Evolutionary conservation across 1,140 invertebrate genomes (phyloP), one percentile per base, ranked within the genome.

Genomic region (Stegodyphus dumicola): DNA sequence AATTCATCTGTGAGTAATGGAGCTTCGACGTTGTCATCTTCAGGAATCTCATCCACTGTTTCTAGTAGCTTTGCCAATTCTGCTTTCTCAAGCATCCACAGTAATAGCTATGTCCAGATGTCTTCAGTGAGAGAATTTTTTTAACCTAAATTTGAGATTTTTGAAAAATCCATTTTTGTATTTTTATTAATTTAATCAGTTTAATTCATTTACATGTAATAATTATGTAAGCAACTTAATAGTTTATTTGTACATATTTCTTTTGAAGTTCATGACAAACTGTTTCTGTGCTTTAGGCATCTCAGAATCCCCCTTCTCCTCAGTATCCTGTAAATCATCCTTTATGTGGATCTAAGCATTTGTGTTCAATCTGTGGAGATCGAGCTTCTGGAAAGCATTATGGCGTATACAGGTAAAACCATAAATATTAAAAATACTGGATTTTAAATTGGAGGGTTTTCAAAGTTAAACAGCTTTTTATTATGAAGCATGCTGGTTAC

Each of bases 311-410:
- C 6, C 76, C 84, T 33, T 86, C 84, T 73, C 84, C 84, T 48
- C 85, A 86, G 70, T 98, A 97, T 91, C 96, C 97, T 52, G 96
- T 96, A 10, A 98, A 97, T 91, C 96, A 98, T 92, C 97, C 97
- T 6, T 91, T 98, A 56, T 96, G 95, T 89, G 95, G 95, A 70
- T 97, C 96, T 52, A 98, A 98, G 90, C 97, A 98, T 91, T 92
- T 98, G 18, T 98, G 97, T 89, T 96, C 96, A 56, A 98, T 98
- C 89, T 98, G 97, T 91, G 97, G 96, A 5, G 96, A 98, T 91
- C 93, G 96, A 83, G 96, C 96, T 48, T 97, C 96, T 89, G 97
- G 97, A 80, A 98, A 98, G 91, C 97, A 98, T 90, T 98, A 98
- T 89, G 96, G 97, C 73, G 96, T 98, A 13, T 97, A 97, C 91